Evolutionary conservation across 2,797 vertebrate species (phyloP), one percentile per base, ranked within the genome.

Genomic region (Urocyon cinereoargenteus): DNA sequence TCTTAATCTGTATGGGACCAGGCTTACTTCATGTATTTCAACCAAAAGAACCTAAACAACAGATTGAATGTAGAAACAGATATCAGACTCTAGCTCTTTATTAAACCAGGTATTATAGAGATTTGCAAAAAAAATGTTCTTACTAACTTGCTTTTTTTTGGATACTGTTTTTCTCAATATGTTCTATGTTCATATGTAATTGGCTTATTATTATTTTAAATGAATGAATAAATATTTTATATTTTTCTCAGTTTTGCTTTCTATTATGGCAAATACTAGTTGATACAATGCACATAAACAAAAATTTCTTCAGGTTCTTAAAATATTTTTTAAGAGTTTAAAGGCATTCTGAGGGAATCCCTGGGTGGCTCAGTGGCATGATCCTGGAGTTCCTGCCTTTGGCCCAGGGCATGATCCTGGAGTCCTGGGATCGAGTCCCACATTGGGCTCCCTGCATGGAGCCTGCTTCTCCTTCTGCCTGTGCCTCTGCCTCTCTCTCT

Each of bases 281-380:
- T 72, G n/a, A 84, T 53, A 53, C 31, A 81, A 91, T 55, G 26
- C 28, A 89, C 34, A 64, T 55, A 36, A 73, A 81, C 31, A 57
- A 53, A 82, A 91, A 16, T 31, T 83, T 9, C 10, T 81, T 51
- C 24, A 36, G 5, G 6, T 61, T 15, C 6, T 14, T 78, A 73
- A 95, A 95, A 75, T 64, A 64, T 84, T 92, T 45, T 94, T 89
- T 55, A 68, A 75, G 11, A 77, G 34, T 86, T 26, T 73, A 75
- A 68, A 93, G 21, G 22, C 61, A 86, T 82, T 24, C 31, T 87
- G 26, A 84, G 18, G 61, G 40, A 6, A 45, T 45, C 40, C 6
- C 40, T 45, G 40, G 6, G 40, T 45, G 40, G 40, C 40, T 45
- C 40, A 45, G 40, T 45, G 40, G n/a, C n/a, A n/a, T n/a, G n/a